phyloP scores from a whole-genome alignment of 35 echinoderm and acorn worm genomes.

The Hemicentrotus pulcherrimus region DNA sequence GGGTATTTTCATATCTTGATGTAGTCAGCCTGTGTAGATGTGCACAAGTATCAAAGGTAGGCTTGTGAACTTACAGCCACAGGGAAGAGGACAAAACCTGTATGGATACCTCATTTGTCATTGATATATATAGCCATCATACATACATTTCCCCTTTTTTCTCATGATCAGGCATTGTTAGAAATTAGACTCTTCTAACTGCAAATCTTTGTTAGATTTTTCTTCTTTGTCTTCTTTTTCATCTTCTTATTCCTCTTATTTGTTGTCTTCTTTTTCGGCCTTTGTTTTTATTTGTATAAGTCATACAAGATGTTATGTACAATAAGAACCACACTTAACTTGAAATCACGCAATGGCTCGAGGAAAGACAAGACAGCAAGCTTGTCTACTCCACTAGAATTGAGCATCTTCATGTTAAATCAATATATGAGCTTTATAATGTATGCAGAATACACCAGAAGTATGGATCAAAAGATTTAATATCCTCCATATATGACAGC shows the following conservation, averaged over 20 bases:
- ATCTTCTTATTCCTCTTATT: no score
- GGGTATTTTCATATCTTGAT: conserved; percentile 98
- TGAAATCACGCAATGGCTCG: not conserved
- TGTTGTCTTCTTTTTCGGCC: no score
- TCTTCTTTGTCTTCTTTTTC: no score
- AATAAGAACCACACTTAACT: not conserved
- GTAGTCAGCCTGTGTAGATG: conserved; percentile 98
- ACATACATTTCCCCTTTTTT: no score
- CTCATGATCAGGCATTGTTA: no score
- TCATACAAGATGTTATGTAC: not conserved
- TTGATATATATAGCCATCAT: no score
- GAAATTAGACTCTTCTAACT: no score
- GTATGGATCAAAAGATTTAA: not conserved
- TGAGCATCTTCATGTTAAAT: not conserved
- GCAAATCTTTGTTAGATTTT: no score
- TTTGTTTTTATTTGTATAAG: no score
- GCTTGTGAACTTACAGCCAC: not conserved
- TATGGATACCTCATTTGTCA: no score
- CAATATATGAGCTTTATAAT: not conserved
- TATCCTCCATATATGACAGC: not conserved
- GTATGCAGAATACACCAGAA: not conserved
- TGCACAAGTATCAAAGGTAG: conserved; percentile 98
- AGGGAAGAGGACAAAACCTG: no score
- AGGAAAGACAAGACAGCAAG: not conserved
- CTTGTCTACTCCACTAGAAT: not conserved